Evolutionary conservation across 2,888 invertebrate species (phyloP).

Genomic region (Pristionchus exspectatus): DNA sequence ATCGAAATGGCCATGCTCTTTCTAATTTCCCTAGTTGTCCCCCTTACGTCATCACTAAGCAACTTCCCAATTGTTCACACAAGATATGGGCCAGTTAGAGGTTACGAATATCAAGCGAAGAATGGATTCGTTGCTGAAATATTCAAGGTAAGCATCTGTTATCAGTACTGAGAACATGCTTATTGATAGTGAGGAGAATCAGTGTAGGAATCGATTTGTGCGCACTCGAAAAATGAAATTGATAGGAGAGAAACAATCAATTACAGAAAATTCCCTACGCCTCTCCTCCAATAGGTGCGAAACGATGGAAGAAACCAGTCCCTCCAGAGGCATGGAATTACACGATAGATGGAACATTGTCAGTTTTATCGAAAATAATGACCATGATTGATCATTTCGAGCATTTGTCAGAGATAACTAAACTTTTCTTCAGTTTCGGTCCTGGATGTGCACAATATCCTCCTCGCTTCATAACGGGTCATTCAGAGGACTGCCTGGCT

Average conservation of each 20-base stretch:
- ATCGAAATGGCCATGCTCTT: background rate
- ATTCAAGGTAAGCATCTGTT: background rate
- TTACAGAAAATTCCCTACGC: slow-evolving; percentile 39
- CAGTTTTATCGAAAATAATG: background rate
- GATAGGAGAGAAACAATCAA: background rate
- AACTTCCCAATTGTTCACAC: slow-evolving; percentile 20
- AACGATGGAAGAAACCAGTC: slow-evolving; percentile 44
- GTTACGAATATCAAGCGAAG: background rate
- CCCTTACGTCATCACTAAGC: slow-evolving; percentile 10
- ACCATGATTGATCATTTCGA: too few species aligned
- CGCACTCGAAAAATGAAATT: background rate
- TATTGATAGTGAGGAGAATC: too few species aligned
- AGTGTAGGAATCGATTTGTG: too few species aligned
- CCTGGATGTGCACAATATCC: background rate
- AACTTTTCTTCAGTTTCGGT: slow-evolving; percentile 46
- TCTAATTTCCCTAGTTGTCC: background rate
- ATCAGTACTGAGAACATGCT: too few species aligned
- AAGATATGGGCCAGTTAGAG: background rate
- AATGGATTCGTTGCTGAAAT: slow-evolving; percentile 2
- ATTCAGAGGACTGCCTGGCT: slow-evolving; percentile 37
- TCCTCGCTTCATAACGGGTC: background rate
- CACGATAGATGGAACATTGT: slow-evolving; percentile 35
- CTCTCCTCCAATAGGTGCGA: background rate
- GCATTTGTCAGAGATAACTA: too few species aligned
- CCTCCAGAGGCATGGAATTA: slow-evolving; percentile 29